Evolutionary conservation across 2,888 invertebrate species (phyloP), one percentile per base, ranked within the genome.

Genomic region (Pseudanteris insignis): DNA sequence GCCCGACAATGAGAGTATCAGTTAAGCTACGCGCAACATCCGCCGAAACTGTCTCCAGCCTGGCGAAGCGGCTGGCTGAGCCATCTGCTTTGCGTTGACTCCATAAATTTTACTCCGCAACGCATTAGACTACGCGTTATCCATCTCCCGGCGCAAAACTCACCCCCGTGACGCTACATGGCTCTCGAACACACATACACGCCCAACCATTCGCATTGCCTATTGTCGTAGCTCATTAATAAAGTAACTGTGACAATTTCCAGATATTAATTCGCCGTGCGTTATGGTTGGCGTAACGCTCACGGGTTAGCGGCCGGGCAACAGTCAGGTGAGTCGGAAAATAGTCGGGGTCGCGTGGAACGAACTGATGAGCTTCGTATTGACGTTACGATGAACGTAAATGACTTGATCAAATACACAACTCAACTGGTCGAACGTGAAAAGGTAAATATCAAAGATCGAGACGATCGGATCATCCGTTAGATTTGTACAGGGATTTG

Each of bases 41-140:
- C 58, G 54, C 29, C 40, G 53, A 30, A 48, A 40, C 54, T 63
- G 58, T 53, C 63, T 58, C 58, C 40, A 46, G 4, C 41, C 47
- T 44, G 40, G 46, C 50, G 54, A 46, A 54, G 40, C 55, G 55
- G 54, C 40, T 58, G 64, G 54, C 46, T 57, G 63, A 58, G 62
- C 63, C 65, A 65, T 65, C 65, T 63, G 65, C 54, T 58, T 60
- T 61, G 51, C 57, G 63, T 61, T 65, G 63, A 63, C 60, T 58
- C 65, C 60, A 65, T 65, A 65, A 65, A 65, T 65, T 63, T 61
- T 62, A 55, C 65, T 65, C 59, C 59, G 57, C 62, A 37, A 59
- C 47, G 65, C 65, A 62, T 59, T 59, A 59, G 59, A 63, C 57
- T 63, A 57, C 57, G 59, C 54, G 55, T 54, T 51, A 54, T 53